These are phyloP conservation scores for Peribatodes rhomboidaria DNA, from an alignment of 2,888 invertebrate genomes.

Conservation along the genomic window DNA sequence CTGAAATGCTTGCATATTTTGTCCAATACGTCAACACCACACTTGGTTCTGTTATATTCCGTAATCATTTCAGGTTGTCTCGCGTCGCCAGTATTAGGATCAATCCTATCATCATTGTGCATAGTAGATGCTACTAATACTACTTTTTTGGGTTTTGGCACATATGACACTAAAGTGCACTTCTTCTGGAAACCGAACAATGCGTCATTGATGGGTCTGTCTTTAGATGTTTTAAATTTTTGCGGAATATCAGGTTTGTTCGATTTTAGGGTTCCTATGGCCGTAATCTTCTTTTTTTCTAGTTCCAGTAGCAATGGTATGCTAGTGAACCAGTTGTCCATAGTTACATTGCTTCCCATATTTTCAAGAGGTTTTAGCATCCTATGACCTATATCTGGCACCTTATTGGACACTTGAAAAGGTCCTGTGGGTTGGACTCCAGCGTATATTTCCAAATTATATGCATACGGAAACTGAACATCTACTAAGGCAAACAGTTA, in stretches of 20 bases:
- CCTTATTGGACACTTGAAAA: conserved; percentile 29
- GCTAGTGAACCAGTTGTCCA: conserved; percentile 43
- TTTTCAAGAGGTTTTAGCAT: conserved; percentile 32
- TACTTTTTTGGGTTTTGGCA: conserved; percentile 50
- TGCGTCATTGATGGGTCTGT: conserved; percentile 26
- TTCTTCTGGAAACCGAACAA: conserved; percentile 37
- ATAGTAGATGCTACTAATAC: conserved; percentile 48
- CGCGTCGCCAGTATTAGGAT: conserved; percentile 36
- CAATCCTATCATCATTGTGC: conserved; percentile 44
- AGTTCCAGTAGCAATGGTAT: conserved; percentile 37
- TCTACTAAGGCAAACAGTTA: conserved; percentile 40
- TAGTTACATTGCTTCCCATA: conserved; percentile 41
- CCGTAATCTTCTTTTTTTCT: conserved; percentile 33
- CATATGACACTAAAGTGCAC: conserved; percentile 43
- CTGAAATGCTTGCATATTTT: conserved; percentile 43
- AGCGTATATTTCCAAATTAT: conserved; percentile 41
- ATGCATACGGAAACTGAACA: conserved; percentile 37
- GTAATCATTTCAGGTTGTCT: conserved; percentile 50
- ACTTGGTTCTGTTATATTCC: conserved; percentile 51
- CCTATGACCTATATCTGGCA: conserved; percentile 30
- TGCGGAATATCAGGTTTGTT: conserved; percentile 40
- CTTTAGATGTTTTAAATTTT: conserved; percentile 27
- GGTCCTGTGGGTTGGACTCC: conserved; percentile 41
- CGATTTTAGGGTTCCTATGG: conserved; percentile 33
- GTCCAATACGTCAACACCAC: conserved; percentile 55